A percentile compares a stretch with the other conserved stretches of the same genome.
Evolutionary conservation across 2,888 invertebrate species (phyloP).

Genomic region (Cephus pulcher): DNA sequence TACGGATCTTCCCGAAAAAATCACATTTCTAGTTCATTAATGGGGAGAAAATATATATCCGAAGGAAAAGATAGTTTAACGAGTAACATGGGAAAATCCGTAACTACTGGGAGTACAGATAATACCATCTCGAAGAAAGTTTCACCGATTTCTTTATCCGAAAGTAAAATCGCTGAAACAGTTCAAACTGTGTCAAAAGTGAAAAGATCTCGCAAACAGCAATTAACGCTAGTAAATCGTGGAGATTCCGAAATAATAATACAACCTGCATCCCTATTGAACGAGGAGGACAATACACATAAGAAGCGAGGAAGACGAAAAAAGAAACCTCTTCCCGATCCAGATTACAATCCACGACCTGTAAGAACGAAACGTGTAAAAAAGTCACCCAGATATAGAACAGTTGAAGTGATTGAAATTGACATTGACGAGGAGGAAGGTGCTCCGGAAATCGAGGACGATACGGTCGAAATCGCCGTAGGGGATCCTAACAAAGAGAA

Average conservation of each 20-base stretch:
- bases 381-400: slow-evolving; percentile 12
- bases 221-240: slow-evolving; percentile 59
- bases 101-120: slow-evolving; percentile 14
- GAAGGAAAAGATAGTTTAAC: slow-evolving; percentile 7
- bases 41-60: slow-evolving; percentile 11
- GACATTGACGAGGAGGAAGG: slow-evolving; percentile 53
- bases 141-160: slow-evolving; percentile 23
- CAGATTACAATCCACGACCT: slow-evolving; percentile 45
- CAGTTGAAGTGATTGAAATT: slow-evolving; percentile 59
- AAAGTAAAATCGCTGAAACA: slow-evolving; percentile 16
- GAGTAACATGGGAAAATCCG: background rate
- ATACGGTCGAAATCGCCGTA: slow-evolving; percentile 54
- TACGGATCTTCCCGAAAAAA: slow-evolving; percentile 12
- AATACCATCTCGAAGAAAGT: background rate
- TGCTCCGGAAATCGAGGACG: slow-evolving; percentile 20
- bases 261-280: slow-evolving; percentile 52
- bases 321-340: slow-evolving; percentile 42
- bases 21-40: slow-evolving; percentile 22
- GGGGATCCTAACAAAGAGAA: slow-evolving; percentile 58
- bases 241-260: slow-evolving; percentile 64
- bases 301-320: slow-evolving; percentile 46
- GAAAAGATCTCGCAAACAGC: slow-evolving; percentile 61
- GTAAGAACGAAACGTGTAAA: slow-evolving; percentile 35
- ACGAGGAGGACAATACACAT: slow-evolving; percentile 37
- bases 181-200: slow-evolving; percentile 32